Base-by-base conservation (phyloP, 2,797 vertebrate genomes). In the Esox masquinongy region DNA sequence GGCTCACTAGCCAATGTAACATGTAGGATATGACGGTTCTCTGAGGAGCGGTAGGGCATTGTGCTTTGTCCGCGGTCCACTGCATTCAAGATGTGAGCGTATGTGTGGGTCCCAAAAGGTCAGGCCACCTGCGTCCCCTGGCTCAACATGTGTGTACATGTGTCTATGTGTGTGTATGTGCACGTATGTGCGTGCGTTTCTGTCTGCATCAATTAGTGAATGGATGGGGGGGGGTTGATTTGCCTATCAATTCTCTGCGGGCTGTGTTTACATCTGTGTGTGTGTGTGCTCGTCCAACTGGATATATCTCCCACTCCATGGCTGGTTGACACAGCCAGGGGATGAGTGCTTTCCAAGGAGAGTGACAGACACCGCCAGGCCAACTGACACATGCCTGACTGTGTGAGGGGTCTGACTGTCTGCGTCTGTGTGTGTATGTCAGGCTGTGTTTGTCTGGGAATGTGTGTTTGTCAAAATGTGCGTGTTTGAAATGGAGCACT, bases 11-110 rank as follows among this genome's bases (percentile, higher is more conserved):
- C 24, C 22, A 50, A 50, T 8, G 22, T 24, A 50, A 47, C 24
- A 11, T 70, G n/a, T 11, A 34, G 19, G 66, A 50, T 29, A n/a
- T 51, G 24, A 71, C 53, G 74, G 68, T 75, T 74, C 79, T 85
- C 84, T 77, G 80, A 77, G 22, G 47, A 3, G 53, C 17, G 53
- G 43, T 74, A 73, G 68, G 47, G 64, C 72, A 36, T 68, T 77
- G 77, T 79, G 68, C 70, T 34, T n/a, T 7, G 69, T 67, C 68
- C 34, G 34, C 39, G 68, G 71, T 74, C n/a, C 53, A 71, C 49
- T 17, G 47, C 14, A 29, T 29, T 70, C 51, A 51, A 17, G 22
- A 22, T 31, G 53, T 50, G 12, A 47, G 24, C 11, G 53, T 19
- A 4, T 36, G 61, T 39, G 26, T 66, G 59, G 24, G 63, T 16